A percentile compares a stretch with the other conserved stretches of the same genome.
These are phyloP conservation scores for Ardeotis arabs DNA, from an alignment of 2,113 vertebrate species.

Conservation along the genomic window DNA sequence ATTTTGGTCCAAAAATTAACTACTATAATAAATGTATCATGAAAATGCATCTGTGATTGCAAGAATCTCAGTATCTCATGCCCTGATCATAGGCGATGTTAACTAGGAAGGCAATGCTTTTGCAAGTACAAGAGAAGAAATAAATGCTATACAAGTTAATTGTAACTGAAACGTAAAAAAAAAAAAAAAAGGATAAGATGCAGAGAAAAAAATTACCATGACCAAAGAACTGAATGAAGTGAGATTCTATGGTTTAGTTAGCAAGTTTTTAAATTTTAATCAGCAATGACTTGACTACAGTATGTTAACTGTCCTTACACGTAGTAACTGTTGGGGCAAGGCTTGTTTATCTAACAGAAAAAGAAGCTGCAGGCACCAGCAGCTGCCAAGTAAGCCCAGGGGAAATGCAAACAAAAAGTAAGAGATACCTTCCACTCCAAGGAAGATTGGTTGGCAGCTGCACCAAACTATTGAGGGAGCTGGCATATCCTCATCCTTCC, in stretches of 20 bases:
- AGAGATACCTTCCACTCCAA: background rate
- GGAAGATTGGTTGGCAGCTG: background rate
- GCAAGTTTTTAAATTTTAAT: background rate
- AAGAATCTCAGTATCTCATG: background rate
- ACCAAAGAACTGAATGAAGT: background rate
- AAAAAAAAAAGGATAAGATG: background rate
- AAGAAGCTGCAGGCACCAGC: background rate
- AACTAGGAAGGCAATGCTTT: background rate
- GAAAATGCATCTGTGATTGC: background rate
- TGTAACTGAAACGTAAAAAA: background rate
- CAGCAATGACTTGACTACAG: background rate
- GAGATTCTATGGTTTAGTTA: background rate
- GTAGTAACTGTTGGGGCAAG: accelerated
- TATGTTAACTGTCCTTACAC: background rate
- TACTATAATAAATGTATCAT: background rate
- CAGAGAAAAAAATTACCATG: background rate
- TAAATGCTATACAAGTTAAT: background rate
- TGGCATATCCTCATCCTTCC: background rate
- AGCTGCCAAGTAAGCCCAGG: background rate
- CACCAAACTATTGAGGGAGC: background rate
- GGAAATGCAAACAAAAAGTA: background rate
- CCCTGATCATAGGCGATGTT: background rate
- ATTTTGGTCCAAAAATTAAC: background rate
- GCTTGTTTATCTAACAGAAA: background rate
- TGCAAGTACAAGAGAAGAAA: background rate